Evolutionary conservation across 2,888 invertebrate species (phyloP), one percentile per base, ranked within the genome.

Genomic region (Nipponacmea schrenckii): DNA sequence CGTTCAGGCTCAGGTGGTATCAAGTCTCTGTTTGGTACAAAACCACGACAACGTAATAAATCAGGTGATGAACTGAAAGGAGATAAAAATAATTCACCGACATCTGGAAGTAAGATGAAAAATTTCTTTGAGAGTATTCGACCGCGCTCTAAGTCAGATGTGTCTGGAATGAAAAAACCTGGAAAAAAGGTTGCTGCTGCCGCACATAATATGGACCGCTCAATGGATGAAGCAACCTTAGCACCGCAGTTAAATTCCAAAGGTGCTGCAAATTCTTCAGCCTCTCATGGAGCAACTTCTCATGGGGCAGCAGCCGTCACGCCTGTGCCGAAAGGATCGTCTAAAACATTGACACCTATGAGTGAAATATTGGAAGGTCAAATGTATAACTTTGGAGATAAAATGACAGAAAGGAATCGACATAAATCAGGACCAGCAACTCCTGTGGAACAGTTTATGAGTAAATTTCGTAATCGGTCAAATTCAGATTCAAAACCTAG

Each of bases 141-240:
- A 63, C 84, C 85, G 15, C 85, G 86, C 68, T 85, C 85, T 70
- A 87, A 87, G 78, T 86, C 87, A 4, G 87, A 87, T 79, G 81
- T 84, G 64, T 83, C 86, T 39, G 82, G 84, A 15, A 78, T 85
- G 73, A 84, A 85, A 77, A 81, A 82, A 77, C 85, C 85, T 24
- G 80, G 77, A 64, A 81, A 83, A 74, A 81, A 82, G 39, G 69
- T 77, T 26, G 77, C 77, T 14, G 71, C 77, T 20, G 68, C 74
- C 0, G 69, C 76, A 63, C 71, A 73, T 39, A 74, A 69, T 44
- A 80, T 83, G 77, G 84, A 85, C 24, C 79, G 78, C 20, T 83
- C 84, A 5, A 80, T 83, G 81, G 84, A 84, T 71, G 85, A 85
- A 72, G 20, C 20, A 10, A 12, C 56, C 0, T 24, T 56, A 24